Percentiles rank a stretch among this genome's conserved stretches.
Evolutionary conservation across 2,113 vertebrate genomes (phyloP).

Genomic region (Epinephelus fuscoguttatus): DNA sequence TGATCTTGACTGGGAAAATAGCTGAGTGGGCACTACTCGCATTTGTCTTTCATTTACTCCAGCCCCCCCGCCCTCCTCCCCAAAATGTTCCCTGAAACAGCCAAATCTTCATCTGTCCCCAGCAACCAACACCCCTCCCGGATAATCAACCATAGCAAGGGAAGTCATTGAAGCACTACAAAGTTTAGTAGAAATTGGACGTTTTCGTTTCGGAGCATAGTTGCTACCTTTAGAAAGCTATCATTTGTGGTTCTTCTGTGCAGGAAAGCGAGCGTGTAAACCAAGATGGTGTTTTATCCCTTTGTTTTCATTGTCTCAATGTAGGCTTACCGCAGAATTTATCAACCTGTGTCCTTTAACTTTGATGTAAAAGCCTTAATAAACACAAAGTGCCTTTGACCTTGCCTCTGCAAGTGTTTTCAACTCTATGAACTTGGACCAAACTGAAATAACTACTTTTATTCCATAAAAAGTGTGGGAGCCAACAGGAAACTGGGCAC

Average conservation of each 20-base stretch:
- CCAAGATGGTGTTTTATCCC: slow-evolving; percentile 21
- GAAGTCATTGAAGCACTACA: slow-evolving; percentile 71
- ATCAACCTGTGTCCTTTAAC: slow-evolving; percentile 41
- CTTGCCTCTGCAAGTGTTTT: slow-evolving; percentile 29
- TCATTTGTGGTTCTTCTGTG: slow-evolving; percentile 44
- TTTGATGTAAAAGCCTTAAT: slow-evolving; percentile 44
- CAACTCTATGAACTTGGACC: slow-evolving; percentile 52
- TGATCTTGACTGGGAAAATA: slow-evolving; percentile 91
- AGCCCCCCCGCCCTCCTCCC: slow-evolving; percentile 61
- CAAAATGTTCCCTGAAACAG: slow-evolving; percentile 81
- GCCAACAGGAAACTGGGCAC: slow-evolving; percentile 51
- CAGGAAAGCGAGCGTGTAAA: slow-evolving; percentile 34
- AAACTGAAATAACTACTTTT: slow-evolving; percentile 58
- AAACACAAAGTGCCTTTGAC: slow-evolving; percentile 39
- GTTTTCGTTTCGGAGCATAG: slow-evolving; percentile 49
- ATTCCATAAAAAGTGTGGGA: slow-evolving; percentile 45
- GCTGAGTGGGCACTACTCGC: slow-evolving; percentile 89
- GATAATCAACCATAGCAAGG: slow-evolving; percentile 78
- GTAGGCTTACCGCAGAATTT: slow-evolving; percentile 38
- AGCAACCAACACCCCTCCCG: slow-evolving; percentile 69
- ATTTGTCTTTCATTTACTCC: slow-evolving; percentile 88
- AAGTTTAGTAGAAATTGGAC: slow-evolving; percentile 67
- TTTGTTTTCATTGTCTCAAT: slow-evolving; percentile 50
- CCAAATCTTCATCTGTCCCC: slow-evolving; percentile 86
- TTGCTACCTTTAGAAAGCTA: slow-evolving; percentile 39